Base-by-base conservation (phyloP, 2,113 vertebrate genomes). In the Nannospalax galili region DNA sequence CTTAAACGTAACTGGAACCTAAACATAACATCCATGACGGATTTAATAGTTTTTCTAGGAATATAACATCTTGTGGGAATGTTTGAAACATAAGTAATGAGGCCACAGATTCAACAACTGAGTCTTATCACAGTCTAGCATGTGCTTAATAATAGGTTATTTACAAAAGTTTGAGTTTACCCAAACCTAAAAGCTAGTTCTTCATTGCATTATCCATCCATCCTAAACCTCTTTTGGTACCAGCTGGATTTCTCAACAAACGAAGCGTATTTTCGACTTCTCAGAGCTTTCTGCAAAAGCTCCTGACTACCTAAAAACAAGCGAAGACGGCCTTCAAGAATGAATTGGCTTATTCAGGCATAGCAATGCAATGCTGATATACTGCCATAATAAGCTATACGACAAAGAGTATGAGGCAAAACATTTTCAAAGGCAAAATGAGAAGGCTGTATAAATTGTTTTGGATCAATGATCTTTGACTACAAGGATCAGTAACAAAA, bases 1-100 rank as follows among this genome's bases (percentile, higher is more conserved):
- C 84, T 97, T 96, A 24, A 91, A 32, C 48, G 35, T 35, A 72
- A 72, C 14, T 81, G 3, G 37, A 89, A 89, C 84, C 26, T 84
- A 35, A 84, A 86, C 70, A 75, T 72, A 16, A 9, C 11, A 64
- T 78, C 9, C 72, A 37, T 7, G 32, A 95, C 67, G 16, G 7
- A 89, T 72, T 35, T 72, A 67, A 78, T 30, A 60, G 9, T 88
- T 60, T 94, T 88, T 52, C 48, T 52, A 52, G 48, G 35, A 90
- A 62, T 1, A 11, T 52, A 52, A 52, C 48, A 52, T 52, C 48
- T 52, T 6, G 32, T 70, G 5, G 40, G 69, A 91, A 84, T 79
- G 24, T 75, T 80, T 85, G 19, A 91, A 94, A 88, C 15, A 22
- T 37, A 87, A 93, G 17, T n/a, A 90, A 42, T 22, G 20, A 67